phyloP scores from a whole-genome alignment of 2,888 invertebrate species.

The Pseudanteris insignis region DNA sequence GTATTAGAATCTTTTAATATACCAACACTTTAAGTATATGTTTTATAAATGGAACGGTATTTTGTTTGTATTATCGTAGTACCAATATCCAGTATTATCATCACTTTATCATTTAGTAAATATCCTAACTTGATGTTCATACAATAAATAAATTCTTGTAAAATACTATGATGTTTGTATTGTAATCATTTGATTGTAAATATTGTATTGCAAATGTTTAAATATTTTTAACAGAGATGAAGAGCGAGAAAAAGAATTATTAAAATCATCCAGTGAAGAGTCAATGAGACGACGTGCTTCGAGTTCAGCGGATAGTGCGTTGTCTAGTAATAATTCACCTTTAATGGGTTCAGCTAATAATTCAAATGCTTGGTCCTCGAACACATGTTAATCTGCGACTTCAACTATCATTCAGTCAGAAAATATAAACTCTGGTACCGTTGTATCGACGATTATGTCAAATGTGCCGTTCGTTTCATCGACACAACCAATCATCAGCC shows the following conservation, averaged over 20 bases:
- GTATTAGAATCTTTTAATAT: too few relatives aligned
- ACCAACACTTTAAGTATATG: too few relatives aligned
- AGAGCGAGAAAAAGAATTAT: constrained; percentile 72
- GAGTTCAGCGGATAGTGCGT: constrained; percentile 71
- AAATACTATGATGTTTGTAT: too few relatives aligned
- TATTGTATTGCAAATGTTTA: too few relatives aligned
- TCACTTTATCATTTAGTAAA: not conserved
- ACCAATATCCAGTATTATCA: too few relatives aligned
- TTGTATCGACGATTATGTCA: constrained; percentile 61
- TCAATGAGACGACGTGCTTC: constrained; percentile 72
- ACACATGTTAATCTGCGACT: constrained; percentile 57
- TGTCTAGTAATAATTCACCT: constrained; percentile 69
- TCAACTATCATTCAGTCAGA: constrained; percentile 51
- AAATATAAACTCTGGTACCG: constrained; percentile 52
- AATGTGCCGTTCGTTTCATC: constrained; percentile 59
- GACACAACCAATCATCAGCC: constrained; percentile 65
- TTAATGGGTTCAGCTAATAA: constrained; percentile 62
- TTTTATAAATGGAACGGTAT: too few relatives aligned
- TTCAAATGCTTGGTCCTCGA: constrained; percentile 63
- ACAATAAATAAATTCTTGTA: too few relatives aligned
- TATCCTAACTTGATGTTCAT: not conserved
- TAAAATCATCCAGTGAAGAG: constrained; percentile 73
- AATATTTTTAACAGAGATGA: constrained; percentile 69
- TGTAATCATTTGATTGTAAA: too few relatives aligned
- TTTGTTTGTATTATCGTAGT: too few relatives aligned